Evolutionary conservation across 2,113 vertebrate genomes (phyloP), one percentile per base, ranked within the genome.

Genomic region (Pachypanchax playfairii): DNA sequence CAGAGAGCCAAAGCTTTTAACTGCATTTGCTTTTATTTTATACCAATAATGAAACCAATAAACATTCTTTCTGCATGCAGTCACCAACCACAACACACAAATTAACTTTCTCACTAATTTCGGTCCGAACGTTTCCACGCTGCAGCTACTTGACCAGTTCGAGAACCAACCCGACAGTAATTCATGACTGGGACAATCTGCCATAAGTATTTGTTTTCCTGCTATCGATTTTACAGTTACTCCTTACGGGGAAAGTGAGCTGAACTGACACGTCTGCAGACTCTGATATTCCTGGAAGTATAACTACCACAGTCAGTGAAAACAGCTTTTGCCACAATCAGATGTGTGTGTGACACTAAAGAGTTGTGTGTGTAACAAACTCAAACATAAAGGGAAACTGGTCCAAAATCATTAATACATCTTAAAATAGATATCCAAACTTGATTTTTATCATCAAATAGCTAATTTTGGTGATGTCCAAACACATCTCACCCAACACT

Each of bases 311-410:
- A 12, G 4, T 9, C 35, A 17, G 43, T 42, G 28, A 46, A 59
- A 69, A 43, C 21, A 52, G 35, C 13, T 58, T 49, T 49, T 46
- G 38, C 10, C 11, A 11, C 18, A n/a, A 8, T 63, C 18, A 48
- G 15, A 50, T 31, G 58, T 51, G 24, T 51, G 24, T 48, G 22
- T 46, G 56, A 4, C n/a, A 58, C 59, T 75, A 28, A 46, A 51
- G 51, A 17, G 18, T 22, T 7, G n/a, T 61, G 42, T 68, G 52
- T 56, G 36, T 54, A 74, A n/a, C n/a, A n/a, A n/a, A n/a, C n/a
- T n/a, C n/a, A n/a, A n/a, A n/a, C n/a, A n/a, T n/a, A n/a, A n/a
- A n/a, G n/a, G n/a, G n/a, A n/a, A n/a, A n/a, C n/a, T n/a, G n/a
- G n/a, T n/a, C n/a, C n/a, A n/a, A n/a, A n/a, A 4, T 38, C 57